These are phyloP conservation scores for Callipepla squamata DNA, from an alignment of 2,113 vertebrate species.

Conservation along the genomic window DNA sequence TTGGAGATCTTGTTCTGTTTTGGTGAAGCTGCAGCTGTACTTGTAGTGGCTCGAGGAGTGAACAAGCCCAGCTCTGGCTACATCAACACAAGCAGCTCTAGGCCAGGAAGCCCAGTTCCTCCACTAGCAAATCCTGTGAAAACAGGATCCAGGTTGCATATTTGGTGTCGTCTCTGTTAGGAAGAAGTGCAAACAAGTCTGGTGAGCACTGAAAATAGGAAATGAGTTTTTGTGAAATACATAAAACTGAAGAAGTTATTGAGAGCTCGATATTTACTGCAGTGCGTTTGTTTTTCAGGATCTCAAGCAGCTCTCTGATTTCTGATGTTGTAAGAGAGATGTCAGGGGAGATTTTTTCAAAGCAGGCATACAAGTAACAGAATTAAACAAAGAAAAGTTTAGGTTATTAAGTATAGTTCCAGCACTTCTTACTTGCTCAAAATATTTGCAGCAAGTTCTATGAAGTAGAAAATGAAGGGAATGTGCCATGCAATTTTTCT, in stretches of 20 bases:
- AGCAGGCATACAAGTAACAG: background rate
- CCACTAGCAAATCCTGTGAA: background rate
- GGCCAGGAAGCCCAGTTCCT: background rate
- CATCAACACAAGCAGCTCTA: background rate
- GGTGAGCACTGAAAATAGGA: background rate
- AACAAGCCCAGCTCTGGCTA: background rate
- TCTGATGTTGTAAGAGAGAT: background rate
- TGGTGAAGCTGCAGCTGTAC: background rate
- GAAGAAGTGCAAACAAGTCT: background rate
- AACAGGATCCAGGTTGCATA: background rate
- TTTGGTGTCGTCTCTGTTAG: background rate
- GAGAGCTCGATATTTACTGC: background rate
- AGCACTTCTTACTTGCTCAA: conserved; percentile 53
- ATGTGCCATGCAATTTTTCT: conserved; percentile 78
- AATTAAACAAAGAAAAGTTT: conserved; percentile 70
- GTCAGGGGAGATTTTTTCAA: background rate
- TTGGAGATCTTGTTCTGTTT: background rate
- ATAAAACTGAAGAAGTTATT: background rate
- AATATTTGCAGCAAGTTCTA: conserved; percentile 64
- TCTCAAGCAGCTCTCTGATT: background rate
- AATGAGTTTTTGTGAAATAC: background rate
- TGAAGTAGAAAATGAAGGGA: conserved; percentile 71
- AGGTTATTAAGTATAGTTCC: conserved; percentile 69
- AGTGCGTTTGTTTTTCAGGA: background rate
- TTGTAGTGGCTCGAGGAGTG: background rate